Evolutionary conservation across 2,113 vertebrate species (phyloP).

Genomic region (Dolichallabes microphthalmus): DNA sequence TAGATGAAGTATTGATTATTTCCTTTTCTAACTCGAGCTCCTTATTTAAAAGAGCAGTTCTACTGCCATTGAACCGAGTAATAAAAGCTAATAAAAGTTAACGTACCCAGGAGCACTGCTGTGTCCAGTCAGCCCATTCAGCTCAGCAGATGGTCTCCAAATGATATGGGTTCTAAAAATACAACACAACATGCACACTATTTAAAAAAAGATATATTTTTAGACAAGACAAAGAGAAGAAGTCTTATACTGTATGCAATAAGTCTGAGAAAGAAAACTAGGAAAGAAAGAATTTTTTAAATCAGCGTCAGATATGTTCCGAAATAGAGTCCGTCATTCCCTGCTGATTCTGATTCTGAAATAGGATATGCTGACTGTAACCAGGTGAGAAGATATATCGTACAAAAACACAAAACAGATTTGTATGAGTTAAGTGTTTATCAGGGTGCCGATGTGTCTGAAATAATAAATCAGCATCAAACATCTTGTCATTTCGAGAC

Average conservation of each 20-base stretch:
- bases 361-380: neutral
- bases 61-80: neutral
- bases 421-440: neutral
- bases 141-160: slow-evolving; percentile 79
- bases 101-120: slow-evolving; percentile 54
- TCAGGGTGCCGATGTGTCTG: neutral
- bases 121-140: slow-evolving; percentile 49
- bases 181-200: slow-evolving; percentile 22
- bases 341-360: neutral
- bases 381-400: neutral
- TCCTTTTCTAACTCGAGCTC: neutral
- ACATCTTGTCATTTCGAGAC: neutral
- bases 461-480: neutral
- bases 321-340: neutral
- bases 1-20: neutral
- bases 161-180: slow-evolving; percentile 72
- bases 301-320: neutral
- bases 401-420: neutral
- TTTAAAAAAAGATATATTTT: neutral
- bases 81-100: neutral
- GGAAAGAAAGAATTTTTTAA: neutral
- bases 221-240: neutral
- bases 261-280: neutral
- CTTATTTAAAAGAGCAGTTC: slow-evolving; percentile 14
- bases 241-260: neutral